phyloP scores from a whole-genome alignment of 2,888 invertebrate species.

The Smittia sp. region DNA sequence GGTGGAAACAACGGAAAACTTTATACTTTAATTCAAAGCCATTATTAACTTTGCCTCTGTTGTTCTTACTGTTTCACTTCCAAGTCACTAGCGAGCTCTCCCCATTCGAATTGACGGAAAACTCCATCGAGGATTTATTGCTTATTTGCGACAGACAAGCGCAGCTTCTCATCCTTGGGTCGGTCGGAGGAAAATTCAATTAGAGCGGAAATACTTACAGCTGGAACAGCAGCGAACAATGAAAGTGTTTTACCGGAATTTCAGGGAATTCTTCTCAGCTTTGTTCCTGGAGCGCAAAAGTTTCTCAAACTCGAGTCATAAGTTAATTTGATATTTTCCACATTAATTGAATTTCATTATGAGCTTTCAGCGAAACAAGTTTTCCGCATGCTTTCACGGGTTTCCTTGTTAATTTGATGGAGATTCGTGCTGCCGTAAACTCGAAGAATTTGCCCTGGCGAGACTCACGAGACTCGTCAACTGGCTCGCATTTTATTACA shows the following conservation, averaged over 20 bases:
- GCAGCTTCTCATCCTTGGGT: too few species aligned
- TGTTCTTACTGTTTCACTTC: not conserved
- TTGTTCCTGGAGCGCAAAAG: not conserved
- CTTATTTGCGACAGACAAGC: not conserved
- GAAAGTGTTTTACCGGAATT: conserved; percentile 34
- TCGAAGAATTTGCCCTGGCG: not conserved
- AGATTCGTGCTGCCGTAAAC: not conserved
- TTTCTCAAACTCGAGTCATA: conserved; percentile 25
- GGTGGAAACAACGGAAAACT: not conserved
- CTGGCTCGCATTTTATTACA: not conserved
- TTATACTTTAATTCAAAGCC: conserved; percentile 2
- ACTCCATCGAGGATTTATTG: not conserved
- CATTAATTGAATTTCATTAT: conserved; percentile 36
- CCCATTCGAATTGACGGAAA: too few species aligned
- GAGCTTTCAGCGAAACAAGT: not conserved
- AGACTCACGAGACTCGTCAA: not conserved
- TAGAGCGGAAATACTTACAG: conserved; percentile 28
- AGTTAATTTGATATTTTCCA: conserved; percentile 30
- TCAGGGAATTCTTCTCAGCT: not conserved
- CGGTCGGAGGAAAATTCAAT: conserved; percentile 26
- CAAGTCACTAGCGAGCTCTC: too few species aligned
- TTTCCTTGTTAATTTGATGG: not conserved
- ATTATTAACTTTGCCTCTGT: not conserved
- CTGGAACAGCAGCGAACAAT: conserved; percentile 30
- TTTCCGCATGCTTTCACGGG: conserved; percentile 16